A percentile compares a stretch with the other conserved stretches of the same genome.
These are phyloP conservation scores for Eospalax fontanierii DNA, from an alignment of 2,797 vertebrate genomes.

Conservation along the genomic window DNA sequence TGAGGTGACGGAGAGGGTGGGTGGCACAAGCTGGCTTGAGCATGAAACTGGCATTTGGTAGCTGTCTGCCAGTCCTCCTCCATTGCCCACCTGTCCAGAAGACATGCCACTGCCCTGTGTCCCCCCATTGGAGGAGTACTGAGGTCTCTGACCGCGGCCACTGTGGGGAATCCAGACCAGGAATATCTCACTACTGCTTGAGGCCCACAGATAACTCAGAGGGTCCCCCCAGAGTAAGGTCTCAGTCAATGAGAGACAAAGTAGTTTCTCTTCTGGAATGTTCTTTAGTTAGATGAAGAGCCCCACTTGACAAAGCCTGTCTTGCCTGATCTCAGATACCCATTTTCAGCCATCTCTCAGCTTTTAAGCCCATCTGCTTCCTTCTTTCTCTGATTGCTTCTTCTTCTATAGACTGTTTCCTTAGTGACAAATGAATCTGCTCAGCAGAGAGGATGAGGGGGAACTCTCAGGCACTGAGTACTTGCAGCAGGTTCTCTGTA, in stretches of 20 bases:
- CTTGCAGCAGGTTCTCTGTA: background rate
- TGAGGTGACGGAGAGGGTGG: background rate
- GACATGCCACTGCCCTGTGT: background rate
- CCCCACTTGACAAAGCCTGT: background rate
- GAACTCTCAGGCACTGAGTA: background rate
- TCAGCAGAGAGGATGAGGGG: background rate
- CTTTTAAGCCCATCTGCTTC: background rate
- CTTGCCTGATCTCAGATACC: background rate
- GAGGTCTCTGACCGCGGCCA: background rate
- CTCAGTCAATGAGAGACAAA: background rate
- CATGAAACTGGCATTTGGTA: background rate
- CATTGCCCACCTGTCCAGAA: background rate
- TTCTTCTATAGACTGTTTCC: background rate
- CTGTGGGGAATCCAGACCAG: background rate
- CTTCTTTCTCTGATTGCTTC: conserved; percentile 5
- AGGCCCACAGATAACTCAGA: background rate
- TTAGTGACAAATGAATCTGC: background rate
- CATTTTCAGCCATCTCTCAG: background rate
- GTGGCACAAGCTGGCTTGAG: background rate
- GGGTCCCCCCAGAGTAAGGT: background rate
- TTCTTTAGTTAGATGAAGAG: background rate
- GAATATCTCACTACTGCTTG: background rate
- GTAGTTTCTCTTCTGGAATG: conserved; percentile 13
- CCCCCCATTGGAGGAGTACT: background rate
- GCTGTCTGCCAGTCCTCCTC: background rate